Evolutionary conservation across 2,113 vertebrate genomes (phyloP), one percentile per base, ranked within the genome.

Genomic region (Camelus bactrianus): DNA sequence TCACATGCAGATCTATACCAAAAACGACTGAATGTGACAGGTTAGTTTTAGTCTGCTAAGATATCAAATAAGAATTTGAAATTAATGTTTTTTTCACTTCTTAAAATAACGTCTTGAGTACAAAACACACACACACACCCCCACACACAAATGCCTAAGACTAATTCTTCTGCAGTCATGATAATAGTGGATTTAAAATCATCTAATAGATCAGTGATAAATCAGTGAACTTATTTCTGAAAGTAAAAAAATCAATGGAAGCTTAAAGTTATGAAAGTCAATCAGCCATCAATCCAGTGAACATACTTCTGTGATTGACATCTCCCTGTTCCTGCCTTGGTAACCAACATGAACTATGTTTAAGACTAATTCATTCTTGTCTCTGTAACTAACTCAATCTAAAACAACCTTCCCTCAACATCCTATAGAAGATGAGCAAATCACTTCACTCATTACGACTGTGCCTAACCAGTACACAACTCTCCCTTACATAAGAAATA

Each of bases 31-130:
- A 85, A 15, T 70, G 10, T 64, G 52, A 84, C 9, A 82, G 10
- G 19, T 90, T 62, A 84, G 3, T 80, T 88, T 80, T 58, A 73
- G 58, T 52, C n/a, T 90, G 50, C 4, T 72, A 75, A 67, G 32
- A 58, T 38, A 96, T 64, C n/a, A 90, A 87, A 73, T 1, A 86
- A 65, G 35, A 91, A 76, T 89, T 24, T 84, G 64, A 91, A 92
- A 95, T 64, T 65, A 96, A 70, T 11, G 24, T 32, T 70, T 30
- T 38, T 38, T n/a, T 26, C 3, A 77, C 22, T 73, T 62, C 50
- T 62, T 46, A 89, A 95, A 89, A 56, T 32, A 89, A 67, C 17
- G 24, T 64, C 30, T 56, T 89, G 38, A 85, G 19, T 86, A 89
- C 83, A 8, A 70, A 77, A 83, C 76, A 76, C 22, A n/a, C 4